These are phyloP conservation scores for Bursaphelenchus okinawaensis DNA, from an alignment of 2,888 invertebrate species.

Conservation along the genomic window DNA sequence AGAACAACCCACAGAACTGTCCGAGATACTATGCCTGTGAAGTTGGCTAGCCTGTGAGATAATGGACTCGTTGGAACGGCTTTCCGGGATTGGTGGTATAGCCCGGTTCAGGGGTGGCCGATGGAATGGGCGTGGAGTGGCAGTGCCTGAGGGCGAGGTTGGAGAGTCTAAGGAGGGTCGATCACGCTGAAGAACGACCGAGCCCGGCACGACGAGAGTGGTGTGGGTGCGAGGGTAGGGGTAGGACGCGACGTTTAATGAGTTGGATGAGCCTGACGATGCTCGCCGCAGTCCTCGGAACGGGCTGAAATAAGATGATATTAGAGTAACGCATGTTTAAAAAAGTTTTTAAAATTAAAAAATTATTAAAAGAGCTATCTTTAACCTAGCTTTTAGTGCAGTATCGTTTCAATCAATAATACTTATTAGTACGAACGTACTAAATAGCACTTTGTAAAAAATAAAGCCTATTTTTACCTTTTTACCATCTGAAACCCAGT, in stretches of 20 bases:
- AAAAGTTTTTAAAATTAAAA: too few species aligned
- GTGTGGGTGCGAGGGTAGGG: constrained; percentile 54
- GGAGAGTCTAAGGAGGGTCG: constrained; percentile 16
- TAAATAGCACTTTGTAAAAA: too few species aligned
- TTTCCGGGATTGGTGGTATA: constrained; percentile 57
- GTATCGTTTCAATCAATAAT: too few species aligned
- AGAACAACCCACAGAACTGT: constrained; percentile 1
- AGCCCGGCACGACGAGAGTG: constrained; percentile 45
- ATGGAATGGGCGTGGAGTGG: constrained; percentile 2
- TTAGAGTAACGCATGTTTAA: too few species aligned
- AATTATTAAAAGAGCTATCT: too few species aligned
- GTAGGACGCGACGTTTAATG: constrained; percentile 29
- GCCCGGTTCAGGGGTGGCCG: constrained; percentile 56
- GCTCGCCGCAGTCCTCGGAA: constrained; percentile 37
- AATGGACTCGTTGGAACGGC: constrained; percentile 52
- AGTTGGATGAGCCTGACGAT: constrained; percentile 20
- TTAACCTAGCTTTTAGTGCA: too few species aligned
- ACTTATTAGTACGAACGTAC: too few species aligned
- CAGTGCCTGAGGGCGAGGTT: constrained; percentile 19
- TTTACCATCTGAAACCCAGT: too few species aligned
- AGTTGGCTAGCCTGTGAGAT: constrained; percentile 33
- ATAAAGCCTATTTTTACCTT: too few species aligned
- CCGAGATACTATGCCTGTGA: constrained; percentile 10
- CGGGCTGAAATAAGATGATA: constrained; percentile 27
- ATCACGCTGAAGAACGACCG: constrained; percentile 2